Evolutionary conservation across 2,113 vertebrate genomes (phyloP).

Genomic region (Eonycteris spelaea): DNA sequence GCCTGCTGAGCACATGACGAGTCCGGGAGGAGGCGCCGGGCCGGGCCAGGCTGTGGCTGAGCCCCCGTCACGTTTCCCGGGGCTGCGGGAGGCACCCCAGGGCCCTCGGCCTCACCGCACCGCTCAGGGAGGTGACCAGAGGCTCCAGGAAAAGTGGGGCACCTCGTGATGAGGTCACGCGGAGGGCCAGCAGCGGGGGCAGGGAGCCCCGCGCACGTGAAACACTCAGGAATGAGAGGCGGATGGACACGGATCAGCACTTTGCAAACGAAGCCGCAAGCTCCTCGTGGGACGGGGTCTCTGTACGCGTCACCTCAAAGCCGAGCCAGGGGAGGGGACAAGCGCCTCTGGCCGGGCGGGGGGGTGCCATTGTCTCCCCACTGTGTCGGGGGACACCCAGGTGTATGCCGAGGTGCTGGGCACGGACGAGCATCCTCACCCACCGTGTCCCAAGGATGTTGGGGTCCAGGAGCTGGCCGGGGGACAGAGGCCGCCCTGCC

Average conservation of each 20-base stretch:
- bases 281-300: accelerated
- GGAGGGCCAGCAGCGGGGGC: not conserved
- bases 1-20: too few relatives aligned
- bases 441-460: not conserved
- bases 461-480: not conserved
- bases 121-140: not conserved
- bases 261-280: too few relatives aligned
- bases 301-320: accelerated
- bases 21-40: not conserved
- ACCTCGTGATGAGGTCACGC: not conserved
- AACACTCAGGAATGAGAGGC: not conserved
- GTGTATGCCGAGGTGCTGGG: not conserved
- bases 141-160: not conserved
- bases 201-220: not conserved
- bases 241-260: accelerated
- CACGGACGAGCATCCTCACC: not conserved
- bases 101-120: accelerated
- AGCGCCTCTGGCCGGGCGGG: not conserved
- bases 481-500: not conserved
- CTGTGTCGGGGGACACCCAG: not conserved
- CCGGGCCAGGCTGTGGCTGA: accelerated
- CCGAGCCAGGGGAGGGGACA: not conserved
- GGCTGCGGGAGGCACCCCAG: not conserved
- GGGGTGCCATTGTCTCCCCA: too few relatives aligned
- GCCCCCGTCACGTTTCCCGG: not conserved